A percentile compares a stretch with the other conserved stretches of the same genome.
phyloP scores from a whole-genome alignment of 2,113 vertebrate species.

The Crotalus viridis region DNA sequence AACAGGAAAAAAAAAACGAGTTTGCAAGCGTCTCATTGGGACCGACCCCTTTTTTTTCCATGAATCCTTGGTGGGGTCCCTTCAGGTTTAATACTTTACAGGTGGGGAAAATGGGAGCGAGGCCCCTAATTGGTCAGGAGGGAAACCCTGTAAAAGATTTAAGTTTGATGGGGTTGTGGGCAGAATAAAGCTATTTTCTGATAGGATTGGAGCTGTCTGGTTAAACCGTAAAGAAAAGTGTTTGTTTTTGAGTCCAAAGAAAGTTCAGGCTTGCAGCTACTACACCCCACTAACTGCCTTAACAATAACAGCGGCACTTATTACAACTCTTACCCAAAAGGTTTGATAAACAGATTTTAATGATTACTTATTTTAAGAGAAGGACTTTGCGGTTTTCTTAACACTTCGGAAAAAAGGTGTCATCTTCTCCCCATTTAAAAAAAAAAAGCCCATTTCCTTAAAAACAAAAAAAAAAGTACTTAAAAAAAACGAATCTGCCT shows the following conservation, averaged over 20 bases:
- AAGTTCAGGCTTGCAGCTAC: not conserved
- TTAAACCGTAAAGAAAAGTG: too few relatives aligned
- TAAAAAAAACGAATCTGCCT: not conserved
- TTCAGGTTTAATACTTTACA: not conserved
- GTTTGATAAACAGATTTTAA: not conserved
- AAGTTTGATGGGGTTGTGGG: not conserved
- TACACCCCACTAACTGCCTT: not conserved
- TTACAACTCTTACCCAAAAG: not conserved
- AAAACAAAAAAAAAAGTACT: not conserved
- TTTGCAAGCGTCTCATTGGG: not conserved
- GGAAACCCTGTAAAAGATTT: not conserved
- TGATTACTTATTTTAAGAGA: not conserved
- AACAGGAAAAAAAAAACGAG: conserved; percentile 9
- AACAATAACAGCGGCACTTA: not conserved
- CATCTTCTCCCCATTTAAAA: not conserved
- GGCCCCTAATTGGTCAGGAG: not conserved
- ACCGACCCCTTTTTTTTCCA: not conserved
- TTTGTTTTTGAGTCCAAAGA: not conserved
- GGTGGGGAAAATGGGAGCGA: not conserved
- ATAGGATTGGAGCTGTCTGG: not conserved
- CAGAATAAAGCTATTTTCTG: not conserved
- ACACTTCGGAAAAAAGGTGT: not conserved
- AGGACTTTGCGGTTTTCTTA: not conserved
- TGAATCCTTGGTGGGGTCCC: not conserved
- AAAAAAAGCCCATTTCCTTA: not conserved